Evolutionary conservation across 2,888 invertebrate genomes (phyloP), one percentile per base, ranked within the genome.

Genomic region (Euplexia lucipara): DNA sequence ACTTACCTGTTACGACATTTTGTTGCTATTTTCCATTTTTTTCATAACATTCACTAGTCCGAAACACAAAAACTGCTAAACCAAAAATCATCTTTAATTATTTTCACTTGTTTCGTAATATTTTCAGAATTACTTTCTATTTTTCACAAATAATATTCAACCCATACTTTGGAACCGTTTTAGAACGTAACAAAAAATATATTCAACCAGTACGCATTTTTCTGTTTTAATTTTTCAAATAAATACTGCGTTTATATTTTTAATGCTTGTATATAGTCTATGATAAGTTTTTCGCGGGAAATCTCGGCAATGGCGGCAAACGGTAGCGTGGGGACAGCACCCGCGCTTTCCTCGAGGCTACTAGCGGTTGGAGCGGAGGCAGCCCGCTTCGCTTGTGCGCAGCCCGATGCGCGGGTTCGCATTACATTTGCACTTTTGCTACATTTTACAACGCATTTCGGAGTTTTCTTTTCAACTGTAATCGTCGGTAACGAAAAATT

Each of bases 271-370:
- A 74, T 68, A 69, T 70, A 79, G 74, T 79, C 74, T 82, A 57
- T 82, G 73, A 83, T 84, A 92, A 91, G 86, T 89, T 90, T 91
- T 92, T 87, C 92, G 92, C 93, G 93, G 90, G 88, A 91, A 92
- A 84, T 61, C 85, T 82, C 82, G 76, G 63, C 59, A 67, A 81
- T 78, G 84, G 82, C 83, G 79, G 78, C 78, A 63, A 70, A 53
- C 67, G 54, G 75, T 49, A 64, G 72, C 80, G 81, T 76, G 79
- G 78, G 82, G 77, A 84, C 88, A 86, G 84, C 88, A 88, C 86
- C 86, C 85, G 77, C 87, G 92, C 86, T 89, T 85, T 86, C 91
- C 90, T 83, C 86, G 73, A 78, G 80, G 83, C 76, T 87, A 93
- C 93, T 93, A 92, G 89, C 83, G 79, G 74, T 82, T 77, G 80